These are phyloP conservation scores for Glyptemys insculpta DNA, from an alignment of 2,797 vertebrate genomes.

Conservation along the genomic window DNA sequence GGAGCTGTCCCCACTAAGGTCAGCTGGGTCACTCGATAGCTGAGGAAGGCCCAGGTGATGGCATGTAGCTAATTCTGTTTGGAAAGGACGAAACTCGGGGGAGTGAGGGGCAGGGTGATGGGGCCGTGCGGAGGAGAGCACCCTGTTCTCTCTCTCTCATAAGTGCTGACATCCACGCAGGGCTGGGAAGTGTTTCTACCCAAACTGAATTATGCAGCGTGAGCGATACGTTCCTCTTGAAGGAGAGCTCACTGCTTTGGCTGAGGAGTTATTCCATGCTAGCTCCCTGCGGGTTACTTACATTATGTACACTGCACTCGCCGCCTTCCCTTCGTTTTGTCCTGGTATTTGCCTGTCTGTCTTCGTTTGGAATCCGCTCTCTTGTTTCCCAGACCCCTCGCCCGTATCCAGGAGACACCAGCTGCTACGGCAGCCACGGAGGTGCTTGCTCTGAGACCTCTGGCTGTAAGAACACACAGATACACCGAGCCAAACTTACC, in stretches of 20 bases:
- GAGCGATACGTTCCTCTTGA: background rate
- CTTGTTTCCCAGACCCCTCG: too few species aligned
- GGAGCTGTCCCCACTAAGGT: too few species aligned
- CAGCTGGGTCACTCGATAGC: too few species aligned
- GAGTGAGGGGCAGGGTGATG: background rate
- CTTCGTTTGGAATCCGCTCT: background rate
- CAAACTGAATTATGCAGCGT: background rate
- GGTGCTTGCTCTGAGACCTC: too few species aligned
- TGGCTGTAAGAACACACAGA: too few species aligned
- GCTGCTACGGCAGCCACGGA: too few species aligned
- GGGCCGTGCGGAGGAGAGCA: background rate
- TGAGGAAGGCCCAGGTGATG: background rate
- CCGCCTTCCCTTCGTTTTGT: background rate
- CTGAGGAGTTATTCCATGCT: background rate
- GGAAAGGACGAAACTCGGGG: background rate
- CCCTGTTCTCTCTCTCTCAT: too few species aligned
- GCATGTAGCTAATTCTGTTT: too few species aligned
- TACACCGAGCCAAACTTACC: background rate
- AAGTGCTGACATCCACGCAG: background rate
- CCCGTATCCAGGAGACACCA: too few species aligned
- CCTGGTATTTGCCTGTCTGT: background rate
- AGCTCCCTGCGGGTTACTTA: background rate
- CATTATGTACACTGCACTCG: background rate
- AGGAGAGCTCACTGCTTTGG: background rate
- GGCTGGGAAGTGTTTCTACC: background rate